A percentile compares a stretch with the other conserved stretches of the same genome.
These are phyloP conservation scores for Macropis europaea DNA, from an alignment of 2,888 invertebrate species.

Conservation along the genomic window DNA sequence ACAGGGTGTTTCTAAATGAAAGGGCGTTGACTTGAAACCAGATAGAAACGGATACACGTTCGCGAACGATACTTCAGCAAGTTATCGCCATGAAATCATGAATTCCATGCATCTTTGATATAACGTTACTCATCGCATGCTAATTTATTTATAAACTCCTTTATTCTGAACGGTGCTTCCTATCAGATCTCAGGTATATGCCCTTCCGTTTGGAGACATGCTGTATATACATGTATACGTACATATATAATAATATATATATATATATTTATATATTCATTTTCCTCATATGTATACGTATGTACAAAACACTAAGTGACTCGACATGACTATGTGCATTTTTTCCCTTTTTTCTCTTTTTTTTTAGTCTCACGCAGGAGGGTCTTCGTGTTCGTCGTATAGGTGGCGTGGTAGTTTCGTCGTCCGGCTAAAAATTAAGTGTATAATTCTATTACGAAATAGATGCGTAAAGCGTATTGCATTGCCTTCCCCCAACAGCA, in stretches of 20 bases:
- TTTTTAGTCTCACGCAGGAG: conserved; percentile 12
- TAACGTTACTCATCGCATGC: too few species aligned
- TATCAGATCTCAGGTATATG: too few species aligned
- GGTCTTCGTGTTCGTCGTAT: neutral
- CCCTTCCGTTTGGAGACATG: too few species aligned
- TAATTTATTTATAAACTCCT: too few species aligned
- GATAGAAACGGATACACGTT: too few species aligned
- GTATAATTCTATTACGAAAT: conserved; percentile 69
- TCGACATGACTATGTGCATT: conserved; percentile 79
- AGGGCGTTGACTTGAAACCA: too few species aligned
- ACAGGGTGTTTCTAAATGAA: too few species aligned
- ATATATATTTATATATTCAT: conserved; percentile 44
- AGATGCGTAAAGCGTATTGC: conserved; percentile 85
- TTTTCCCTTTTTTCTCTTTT: conserved; percentile 55
- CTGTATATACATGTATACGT: conserved; percentile 28
- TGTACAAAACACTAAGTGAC: conserved; percentile 78
- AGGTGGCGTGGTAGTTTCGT: conserved; percentile 38
- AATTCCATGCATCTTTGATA: too few species aligned
- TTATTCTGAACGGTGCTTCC: too few species aligned
- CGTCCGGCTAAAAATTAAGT: conserved; percentile 71
- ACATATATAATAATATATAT: conserved; percentile 40
- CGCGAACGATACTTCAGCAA: too few species aligned
- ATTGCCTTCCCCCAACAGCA: conserved; percentile 86
- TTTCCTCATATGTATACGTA: conserved; percentile 60
- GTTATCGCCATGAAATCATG: too few species aligned